These are phyloP conservation scores for Oceanites oceanicus DNA, from an alignment of 2,113 vertebrate species.

Conservation along the genomic window DNA sequence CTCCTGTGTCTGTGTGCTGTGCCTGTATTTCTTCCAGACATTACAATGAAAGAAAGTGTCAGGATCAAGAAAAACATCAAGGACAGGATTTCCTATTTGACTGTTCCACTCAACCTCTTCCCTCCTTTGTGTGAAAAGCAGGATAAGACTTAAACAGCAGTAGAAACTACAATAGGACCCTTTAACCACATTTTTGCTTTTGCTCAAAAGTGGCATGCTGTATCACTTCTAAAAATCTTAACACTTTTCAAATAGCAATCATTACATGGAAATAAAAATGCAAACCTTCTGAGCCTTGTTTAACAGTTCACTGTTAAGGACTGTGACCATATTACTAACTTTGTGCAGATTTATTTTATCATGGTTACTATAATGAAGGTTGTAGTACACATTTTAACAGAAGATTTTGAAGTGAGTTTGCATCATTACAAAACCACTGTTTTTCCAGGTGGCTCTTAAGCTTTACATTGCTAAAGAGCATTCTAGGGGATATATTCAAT, in stretches of 20 bases:
- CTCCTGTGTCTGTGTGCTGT: not conserved
- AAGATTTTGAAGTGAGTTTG: not conserved
- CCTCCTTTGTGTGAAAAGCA: not conserved
- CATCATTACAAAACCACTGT: not conserved
- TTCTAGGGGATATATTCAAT: not conserved
- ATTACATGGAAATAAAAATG: not conserved
- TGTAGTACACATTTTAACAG: not conserved
- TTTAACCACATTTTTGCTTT: not conserved
- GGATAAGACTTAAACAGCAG: not conserved
- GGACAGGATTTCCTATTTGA: not conserved
- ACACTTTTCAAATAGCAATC: not conserved
- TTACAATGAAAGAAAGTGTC: not conserved
- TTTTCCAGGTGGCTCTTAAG: not conserved
- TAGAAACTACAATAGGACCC: not conserved
- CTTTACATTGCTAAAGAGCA: not conserved
- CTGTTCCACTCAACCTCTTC: not conserved
- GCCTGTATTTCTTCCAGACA: not conserved
- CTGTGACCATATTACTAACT: not conserved
- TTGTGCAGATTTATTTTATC: not conserved
- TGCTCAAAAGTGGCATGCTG: not conserved
- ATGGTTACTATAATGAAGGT: not conserved
- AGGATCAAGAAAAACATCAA: not conserved
- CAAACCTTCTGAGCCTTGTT: not conserved
- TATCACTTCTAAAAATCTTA: not conserved
- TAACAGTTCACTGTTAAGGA: not conserved